Evolutionary conservation across 1,140 invertebrate species (phyloP).

Genomic region (Drosophila arawakana): DNA sequence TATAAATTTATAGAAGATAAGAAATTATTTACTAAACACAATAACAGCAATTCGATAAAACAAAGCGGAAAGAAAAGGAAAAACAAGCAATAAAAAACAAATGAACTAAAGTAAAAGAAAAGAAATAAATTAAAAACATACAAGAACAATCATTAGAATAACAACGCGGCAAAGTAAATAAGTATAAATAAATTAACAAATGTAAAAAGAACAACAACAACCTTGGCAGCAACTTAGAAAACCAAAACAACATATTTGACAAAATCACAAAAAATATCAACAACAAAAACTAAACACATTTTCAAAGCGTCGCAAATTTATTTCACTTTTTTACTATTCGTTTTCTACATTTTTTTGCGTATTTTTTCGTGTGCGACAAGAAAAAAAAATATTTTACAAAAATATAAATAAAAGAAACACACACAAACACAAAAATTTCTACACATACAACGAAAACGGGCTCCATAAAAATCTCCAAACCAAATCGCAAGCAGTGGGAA

Average conservation of each 20-base stretch:
- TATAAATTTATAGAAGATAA: constrained; percentile 33
- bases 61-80: neutral
- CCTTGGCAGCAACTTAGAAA: constrained; percentile 49
- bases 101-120: constrained; percentile 4
- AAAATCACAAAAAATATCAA: constrained; percentile 15
- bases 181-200: constrained; percentile 45
- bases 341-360: constrained; percentile 4
- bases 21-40: constrained; percentile 16
- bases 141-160: constrained; percentile 40
- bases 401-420: constrained; percentile 7
- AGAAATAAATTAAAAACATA: constrained; percentile 15
- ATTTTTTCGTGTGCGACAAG: constrained; percentile 19
- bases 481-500: constrained; percentile 4
- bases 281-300: constrained; percentile 24
- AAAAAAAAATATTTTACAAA: constrained; percentile 5
- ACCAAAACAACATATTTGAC: constrained; percentile 21
- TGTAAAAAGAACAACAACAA: constrained; percentile 19
- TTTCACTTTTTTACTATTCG: constrained; percentile 18
- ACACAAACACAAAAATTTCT: constrained; percentile 8
- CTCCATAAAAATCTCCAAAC: constrained; percentile 35
- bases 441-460: constrained; percentile 22
- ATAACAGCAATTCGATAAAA: constrained; percentile 26
- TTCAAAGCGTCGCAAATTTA: constrained; percentile 25
- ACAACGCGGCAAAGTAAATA: constrained; percentile 36
- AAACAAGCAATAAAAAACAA: constrained; percentile 16